Evolutionary conservation across 2,888 invertebrate genomes (phyloP).

Genomic region (Blastobasis lacticolella): DNA sequence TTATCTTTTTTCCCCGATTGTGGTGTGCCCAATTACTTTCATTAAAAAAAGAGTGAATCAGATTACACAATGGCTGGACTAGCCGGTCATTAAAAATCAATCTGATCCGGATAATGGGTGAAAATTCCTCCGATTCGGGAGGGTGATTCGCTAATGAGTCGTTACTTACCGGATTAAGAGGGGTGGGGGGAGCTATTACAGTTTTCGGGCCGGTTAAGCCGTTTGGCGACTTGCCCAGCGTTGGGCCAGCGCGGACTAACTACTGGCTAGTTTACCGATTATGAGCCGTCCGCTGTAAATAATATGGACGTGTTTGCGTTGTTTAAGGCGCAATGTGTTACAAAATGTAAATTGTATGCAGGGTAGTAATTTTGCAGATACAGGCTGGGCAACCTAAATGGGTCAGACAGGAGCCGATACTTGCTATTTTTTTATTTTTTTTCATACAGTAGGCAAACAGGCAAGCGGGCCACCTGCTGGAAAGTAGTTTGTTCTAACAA

Average conservation of each 20-base stretch:
- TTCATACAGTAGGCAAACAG: no score
- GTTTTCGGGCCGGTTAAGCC: slow-evolving; percentile 1
- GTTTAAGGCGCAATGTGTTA: not conserved
- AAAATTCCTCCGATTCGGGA: not conserved
- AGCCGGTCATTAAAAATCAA: slow-evolving; percentile 2
- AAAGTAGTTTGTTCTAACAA: no score
- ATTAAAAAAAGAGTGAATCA: not conserved
- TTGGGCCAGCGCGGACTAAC: not conserved
- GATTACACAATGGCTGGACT: not conserved
- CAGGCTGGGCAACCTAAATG: not conserved
- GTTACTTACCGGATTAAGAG: slow-evolving; percentile 3
- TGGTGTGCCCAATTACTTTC: not conserved
- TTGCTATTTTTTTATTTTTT: no score
- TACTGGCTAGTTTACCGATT: not conserved
- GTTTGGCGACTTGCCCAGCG: not conserved
- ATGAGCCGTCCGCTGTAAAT: not conserved
- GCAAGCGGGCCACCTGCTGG: no score
- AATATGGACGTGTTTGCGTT: not conserved
- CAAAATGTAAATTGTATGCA: not conserved
- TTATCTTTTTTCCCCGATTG: not conserved
- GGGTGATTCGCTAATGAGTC: slow-evolving; percentile 1
- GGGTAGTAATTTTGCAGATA: not conserved
- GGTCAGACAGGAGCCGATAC: no score
- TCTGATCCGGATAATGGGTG: not conserved
- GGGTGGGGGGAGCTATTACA: not conserved